These are phyloP conservation scores for Gambelia wislizenii DNA, from an alignment of 2,797 vertebrate species.

Conservation along the genomic window DNA sequence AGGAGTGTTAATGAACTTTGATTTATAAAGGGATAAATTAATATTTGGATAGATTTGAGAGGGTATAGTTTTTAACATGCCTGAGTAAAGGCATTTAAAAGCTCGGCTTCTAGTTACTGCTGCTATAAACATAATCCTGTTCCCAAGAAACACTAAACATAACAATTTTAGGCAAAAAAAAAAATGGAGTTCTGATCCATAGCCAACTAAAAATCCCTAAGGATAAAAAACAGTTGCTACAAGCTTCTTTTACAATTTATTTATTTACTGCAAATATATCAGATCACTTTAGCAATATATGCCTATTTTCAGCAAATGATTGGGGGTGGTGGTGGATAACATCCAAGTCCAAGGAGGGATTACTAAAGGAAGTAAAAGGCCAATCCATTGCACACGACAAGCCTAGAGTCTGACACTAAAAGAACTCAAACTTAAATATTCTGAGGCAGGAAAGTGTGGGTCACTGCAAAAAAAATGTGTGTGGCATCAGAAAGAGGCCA, in stretches of 20 bases:
- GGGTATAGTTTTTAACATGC: constrained; percentile 25
- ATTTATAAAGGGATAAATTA: constrained; percentile 23
- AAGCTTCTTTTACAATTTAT: not conserved
- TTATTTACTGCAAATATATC: not conserved
- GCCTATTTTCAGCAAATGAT: not conserved
- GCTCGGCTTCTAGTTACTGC: not conserved
- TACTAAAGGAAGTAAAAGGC: not conserved
- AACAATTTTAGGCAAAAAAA: not conserved
- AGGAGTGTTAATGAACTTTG: constrained; percentile 22
- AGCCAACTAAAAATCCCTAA: not conserved
- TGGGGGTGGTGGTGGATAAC: too few species aligned
- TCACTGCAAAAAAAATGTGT: not conserved
- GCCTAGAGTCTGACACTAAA: not conserved
- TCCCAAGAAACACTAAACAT: not conserved
- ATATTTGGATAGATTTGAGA: not conserved
- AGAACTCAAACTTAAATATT: not conserved
- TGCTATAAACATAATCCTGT: constrained; percentile 11
- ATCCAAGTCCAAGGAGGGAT: not conserved
- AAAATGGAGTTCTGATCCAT: not conserved
- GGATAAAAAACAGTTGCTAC: not conserved
- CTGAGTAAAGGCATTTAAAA: constrained; percentile 23
- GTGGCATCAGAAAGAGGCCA: too few species aligned
- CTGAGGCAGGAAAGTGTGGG: not conserved
- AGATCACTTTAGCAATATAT: not conserved
- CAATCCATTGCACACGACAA: not conserved